Evolutionary conservation across 1,140 invertebrate species (phyloP).

Genomic region (Drosophila oshimai): DNA sequence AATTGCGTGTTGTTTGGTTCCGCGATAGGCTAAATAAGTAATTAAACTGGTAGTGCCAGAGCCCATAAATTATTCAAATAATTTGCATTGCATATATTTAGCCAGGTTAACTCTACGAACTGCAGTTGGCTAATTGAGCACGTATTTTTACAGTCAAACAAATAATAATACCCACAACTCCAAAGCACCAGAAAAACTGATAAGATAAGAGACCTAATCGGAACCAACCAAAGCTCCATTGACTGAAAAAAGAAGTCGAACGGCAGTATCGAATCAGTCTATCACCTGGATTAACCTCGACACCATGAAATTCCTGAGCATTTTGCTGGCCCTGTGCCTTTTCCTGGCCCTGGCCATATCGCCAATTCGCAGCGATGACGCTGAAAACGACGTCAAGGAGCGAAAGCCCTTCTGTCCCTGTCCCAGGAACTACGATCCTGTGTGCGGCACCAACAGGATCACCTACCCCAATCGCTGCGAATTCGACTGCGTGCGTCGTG

Average conservation of each 20-base stretch:
- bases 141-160: background rate
- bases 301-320: constrained; percentile 50
- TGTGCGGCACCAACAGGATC: constrained; percentile 83
- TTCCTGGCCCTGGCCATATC: constrained; percentile 28
- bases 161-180: constrained; percentile 2
- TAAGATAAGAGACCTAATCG: constrained; percentile 55
- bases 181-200: constrained; percentile 23
- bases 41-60: background rate
- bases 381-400: background rate
- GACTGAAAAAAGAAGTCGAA: constrained; percentile 1
- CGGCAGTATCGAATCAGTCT: constrained; percentile 38
- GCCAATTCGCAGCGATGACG: constrained; percentile 5
- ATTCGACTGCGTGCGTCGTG: constrained; percentile 78
- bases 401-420: constrained; percentile 78
- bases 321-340: constrained; percentile 59
- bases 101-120: background rate
- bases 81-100: constrained; percentile 12
- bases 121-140: background rate
- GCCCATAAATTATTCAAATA: constrained; percentile 31
- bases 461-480: constrained; percentile 84
- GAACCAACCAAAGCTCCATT: constrained; percentile 12
- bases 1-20: background rate
- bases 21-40: constrained; percentile 7
- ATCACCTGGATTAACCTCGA: constrained; percentile 59
- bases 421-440: constrained; percentile 83